Base-by-base conservation (phyloP, 2,113 vertebrate genomes). In the Prinia subflava region DNA sequence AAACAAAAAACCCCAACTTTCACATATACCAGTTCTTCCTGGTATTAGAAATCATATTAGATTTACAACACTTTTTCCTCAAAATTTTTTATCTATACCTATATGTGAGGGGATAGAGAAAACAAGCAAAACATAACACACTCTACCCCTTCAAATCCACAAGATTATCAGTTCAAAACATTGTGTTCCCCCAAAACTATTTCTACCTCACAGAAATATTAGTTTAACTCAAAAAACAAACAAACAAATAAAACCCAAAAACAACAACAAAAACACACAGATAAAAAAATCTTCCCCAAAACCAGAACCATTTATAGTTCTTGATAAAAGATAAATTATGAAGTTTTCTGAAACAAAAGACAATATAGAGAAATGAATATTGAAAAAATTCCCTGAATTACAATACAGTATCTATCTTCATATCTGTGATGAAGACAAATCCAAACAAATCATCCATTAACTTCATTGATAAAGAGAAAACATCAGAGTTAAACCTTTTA, bases 141-240 rank as follows among this genome's bases (percentile, higher is more conserved):
- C 3, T 2, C 5, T 31, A 8, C 4, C 9, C 0, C 8, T 7
- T 42, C 8, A 33, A 69, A 65, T 33, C 3, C 5, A 3, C 19
- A 16, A 15, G 31, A 21, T 47, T 64, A 71, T 49, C 3, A 13
- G 1, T 21, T 81, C 3, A 42, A 74, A 87, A 41, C 1, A 7
- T 35, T 74, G 68, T 57, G 2, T 60, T 28, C 3, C 3, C 3
- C 1, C 1, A 15, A 62, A 71, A 35, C 1, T 42, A 4, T 35
- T 73, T 87, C 44, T 3, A 19, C 1, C 1, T 44, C 4, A 15
- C 49, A 1, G 15, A 50, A 84, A 25, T 67, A 33, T 17, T 31
- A 31, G 2, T 56, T 83, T 68, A 8, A 46, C 35, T 39, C 39
- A 39, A 0, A 5, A 28, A 15, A 20, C 5, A 59, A 42, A 15